phyloP scores from a whole-genome alignment of 2,888 invertebrate species.

The Calliopum simillimum region DNA sequence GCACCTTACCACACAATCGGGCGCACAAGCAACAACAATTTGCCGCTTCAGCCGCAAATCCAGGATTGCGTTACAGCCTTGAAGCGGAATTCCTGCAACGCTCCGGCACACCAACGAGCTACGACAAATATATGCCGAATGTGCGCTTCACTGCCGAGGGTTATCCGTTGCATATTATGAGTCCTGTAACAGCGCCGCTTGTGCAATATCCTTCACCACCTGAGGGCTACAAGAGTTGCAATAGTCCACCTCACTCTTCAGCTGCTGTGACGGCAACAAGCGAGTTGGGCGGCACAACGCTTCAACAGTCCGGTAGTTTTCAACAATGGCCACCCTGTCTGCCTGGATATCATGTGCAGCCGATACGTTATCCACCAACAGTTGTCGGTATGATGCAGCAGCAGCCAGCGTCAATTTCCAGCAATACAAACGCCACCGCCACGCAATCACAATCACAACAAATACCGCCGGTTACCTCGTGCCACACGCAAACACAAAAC shows the following conservation, averaged over 20 bases:
- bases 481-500: conserved; percentile 51
- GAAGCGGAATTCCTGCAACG: conserved; percentile 76
- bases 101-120: conserved; percentile 66
- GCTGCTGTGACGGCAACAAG: conserved; percentile 14
- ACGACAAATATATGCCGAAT: conserved; percentile 70
- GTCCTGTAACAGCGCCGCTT: conserved; percentile 53
- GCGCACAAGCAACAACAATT: conserved; percentile 62
- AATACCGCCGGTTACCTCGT: conserved; percentile 60
- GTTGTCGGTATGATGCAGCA: conserved; percentile 49
- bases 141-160: conserved; percentile 85
- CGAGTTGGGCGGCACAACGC: conserved; percentile 15
- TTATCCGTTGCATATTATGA: conserved; percentile 71
- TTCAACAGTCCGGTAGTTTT: conserved; percentile 51
- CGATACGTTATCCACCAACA: conserved; percentile 59
- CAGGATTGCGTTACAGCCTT: conserved; percentile 72
- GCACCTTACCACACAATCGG: conserved; percentile 82
- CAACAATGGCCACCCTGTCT: conserved; percentile 71
- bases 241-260: not conserved
- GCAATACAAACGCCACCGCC: conserved; percentile 34
- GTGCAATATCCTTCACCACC: conserved; percentile 77
- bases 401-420: conserved; percentile 23
- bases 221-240: conserved; percentile 72
- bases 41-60: conserved; percentile 68
- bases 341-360: conserved; percentile 67
- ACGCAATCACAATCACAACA: conserved; percentile 33